A percentile compares a stretch with the other conserved stretches of the same genome.
Evolutionary conservation across 2,113 vertebrate genomes (phyloP).

Genomic region (Amphiprion percula): DNA sequence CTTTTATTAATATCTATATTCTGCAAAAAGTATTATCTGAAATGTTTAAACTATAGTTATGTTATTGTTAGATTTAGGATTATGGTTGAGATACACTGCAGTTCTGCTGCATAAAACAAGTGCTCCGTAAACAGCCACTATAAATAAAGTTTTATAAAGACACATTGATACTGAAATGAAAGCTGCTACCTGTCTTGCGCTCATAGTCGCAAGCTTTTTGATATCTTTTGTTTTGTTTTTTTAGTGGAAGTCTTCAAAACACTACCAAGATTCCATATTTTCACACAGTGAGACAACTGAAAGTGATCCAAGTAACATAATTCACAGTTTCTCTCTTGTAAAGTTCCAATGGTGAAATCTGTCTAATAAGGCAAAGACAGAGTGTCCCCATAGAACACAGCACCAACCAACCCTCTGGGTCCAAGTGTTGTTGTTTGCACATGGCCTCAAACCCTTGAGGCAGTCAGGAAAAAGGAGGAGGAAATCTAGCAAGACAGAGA

Average conservation of each 20-base stretch:
- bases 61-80: background rate
- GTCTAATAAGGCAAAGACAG: constrained; percentile 70
- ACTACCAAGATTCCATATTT: constrained; percentile 3
- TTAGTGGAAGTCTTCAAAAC: background rate
- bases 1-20: constrained; percentile 29
- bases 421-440: constrained; percentile 69
- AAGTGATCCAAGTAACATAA: constrained; percentile 33
- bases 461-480: constrained; percentile 21
- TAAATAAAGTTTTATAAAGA: constrained; percentile 1
- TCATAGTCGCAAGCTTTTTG: background rate
- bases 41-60: background rate
- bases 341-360: constrained; percentile 64
- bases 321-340: constrained; percentile 26
- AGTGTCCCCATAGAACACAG: constrained; percentile 37
- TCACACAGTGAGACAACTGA: constrained; percentile 11
- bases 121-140: constrained; percentile 5
- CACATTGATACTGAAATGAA: background rate
- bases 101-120: constrained; percentile 4
- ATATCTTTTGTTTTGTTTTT: background rate
- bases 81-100: background rate
- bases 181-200: background rate
- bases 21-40: constrained; percentile 15
- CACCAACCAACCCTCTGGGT: constrained; percentile 60
- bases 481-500: constrained; percentile 49
- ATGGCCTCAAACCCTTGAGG: constrained; percentile 61